Evolutionary conservation across 2,888 invertebrate species (phyloP).

Genomic region (Drosophila prolongata): DNA sequence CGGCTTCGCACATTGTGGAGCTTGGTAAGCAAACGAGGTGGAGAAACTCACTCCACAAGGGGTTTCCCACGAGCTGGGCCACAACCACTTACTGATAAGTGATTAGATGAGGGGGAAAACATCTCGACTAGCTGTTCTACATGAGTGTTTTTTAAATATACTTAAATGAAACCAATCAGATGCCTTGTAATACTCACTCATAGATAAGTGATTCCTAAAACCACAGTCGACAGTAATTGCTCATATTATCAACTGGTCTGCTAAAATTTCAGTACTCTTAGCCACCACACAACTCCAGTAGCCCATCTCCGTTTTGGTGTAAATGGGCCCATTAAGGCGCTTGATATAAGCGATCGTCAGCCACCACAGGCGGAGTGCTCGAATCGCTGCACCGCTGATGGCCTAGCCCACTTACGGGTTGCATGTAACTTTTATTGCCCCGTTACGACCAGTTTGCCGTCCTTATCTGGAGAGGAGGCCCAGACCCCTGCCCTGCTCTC

Average conservation of each 20-base stretch:
- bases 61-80: slow-evolving; percentile 4
- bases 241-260: background rate
- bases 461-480: slow-evolving; percentile 45
- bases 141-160: background rate
- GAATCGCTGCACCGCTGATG: slow-evolving; percentile 24
- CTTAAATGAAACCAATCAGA: background rate
- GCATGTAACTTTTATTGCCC: slow-evolving; percentile 45
- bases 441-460: slow-evolving; percentile 17
- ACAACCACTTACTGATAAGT: slow-evolving; percentile 6
- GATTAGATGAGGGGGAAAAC: slow-evolving; percentile 1
- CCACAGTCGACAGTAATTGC: background rate
- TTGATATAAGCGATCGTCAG: slow-evolving; percentile 10
- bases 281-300: slow-evolving; percentile 34
- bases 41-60: slow-evolving; percentile 1
- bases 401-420: slow-evolving; percentile 27
- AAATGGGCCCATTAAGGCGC: slow-evolving; percentile 50
- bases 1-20: background rate
- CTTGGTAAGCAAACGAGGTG: slow-evolving; percentile 4
- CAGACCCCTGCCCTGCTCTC: background rate
- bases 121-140: background rate
- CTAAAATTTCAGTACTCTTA: background rate
- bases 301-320: slow-evolving; percentile 33
- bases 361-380: slow-evolving; percentile 6
- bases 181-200: background rate
- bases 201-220: slow-evolving; percentile 7